These are phyloP conservation scores for Olivierus martensii DNA, from an alignment of 1,140 invertebrate species.

Conservation along the genomic window DNA sequence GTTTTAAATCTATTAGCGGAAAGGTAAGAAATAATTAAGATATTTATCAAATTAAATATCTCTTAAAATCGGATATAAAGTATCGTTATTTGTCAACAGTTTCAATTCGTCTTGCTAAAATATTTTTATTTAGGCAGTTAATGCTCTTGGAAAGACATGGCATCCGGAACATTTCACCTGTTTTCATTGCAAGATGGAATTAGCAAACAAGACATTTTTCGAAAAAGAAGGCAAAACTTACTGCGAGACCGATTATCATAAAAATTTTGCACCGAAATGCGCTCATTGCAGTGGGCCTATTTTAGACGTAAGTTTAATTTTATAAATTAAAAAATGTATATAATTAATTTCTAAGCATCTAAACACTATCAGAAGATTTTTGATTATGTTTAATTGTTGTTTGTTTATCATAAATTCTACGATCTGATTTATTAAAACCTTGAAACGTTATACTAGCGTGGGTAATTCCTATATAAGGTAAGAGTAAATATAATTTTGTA, in stretches of 20 bases:
- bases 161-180: slow-evolving; percentile 98
- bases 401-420: too few relatives aligned
- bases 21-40: slow-evolving; percentile 24
- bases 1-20: too few relatives aligned
- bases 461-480: too few relatives aligned
- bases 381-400: too few relatives aligned
- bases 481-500: too few relatives aligned
- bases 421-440: too few relatives aligned
- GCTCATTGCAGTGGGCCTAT: slow-evolving; percentile 97
- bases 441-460: too few relatives aligned
- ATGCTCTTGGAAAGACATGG: slow-evolving; percentile 93
- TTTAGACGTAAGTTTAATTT: slow-evolving; percentile 61
- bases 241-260: slow-evolving; percentile 96
- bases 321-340: too few relatives aligned
- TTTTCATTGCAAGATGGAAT: slow-evolving; percentile 84
- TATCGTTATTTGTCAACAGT: too few relatives aligned
- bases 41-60: slow-evolving; percentile 15
- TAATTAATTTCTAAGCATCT: too few relatives aligned
- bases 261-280: slow-evolving; percentile 92
- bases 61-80: too few relatives aligned
- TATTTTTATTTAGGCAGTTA: slow-evolving; percentile 56
- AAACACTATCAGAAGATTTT: too few relatives aligned
- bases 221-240: slow-evolving; percentile 90
- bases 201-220: slow-evolving; percentile 98
- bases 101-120: slow-evolving; percentile 26